Base-by-base conservation (phyloP, 1,140 invertebrate genomes). In the Phenacoccus solenopsis region DNA sequence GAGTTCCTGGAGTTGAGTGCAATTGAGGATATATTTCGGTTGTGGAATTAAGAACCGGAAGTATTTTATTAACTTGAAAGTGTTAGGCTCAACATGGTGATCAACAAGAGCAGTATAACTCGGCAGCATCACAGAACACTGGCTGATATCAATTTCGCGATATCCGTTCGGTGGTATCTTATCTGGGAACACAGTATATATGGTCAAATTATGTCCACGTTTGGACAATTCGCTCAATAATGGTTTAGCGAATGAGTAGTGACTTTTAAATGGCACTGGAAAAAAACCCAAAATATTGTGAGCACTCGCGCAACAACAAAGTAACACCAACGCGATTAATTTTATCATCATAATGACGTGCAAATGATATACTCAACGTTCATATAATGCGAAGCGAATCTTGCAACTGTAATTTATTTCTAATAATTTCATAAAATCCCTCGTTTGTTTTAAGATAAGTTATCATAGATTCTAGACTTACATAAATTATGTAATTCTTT, bases 141-240 rank as follows among this genome's bases (percentile, higher is more conserved):
- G 57, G 25, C 70, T 73, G 28, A 76, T 67, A 28, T 70, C 72
- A 13, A 84, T 73, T 72, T 86, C 83, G 4, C 74, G 78, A 38
- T 83, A 84, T 74, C 85, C 85, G 1, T 77, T 2, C 3, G 38
- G 16, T 16, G 4, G 38, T 3, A n/a, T 10, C 13, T 49, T 49
- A 74, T 35, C 79, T 75, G 3, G 83, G 70, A 87, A 88, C 74
- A 85, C 82, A 27, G 83, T 87, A 13, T 89, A 76, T 13, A 90
- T 83, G 0, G 87, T 89, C 10, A 91, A 72, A n/a, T 75, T 59
- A 73, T 80, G 79, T 22, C 75, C 76, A 67, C 77, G 67, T 2
- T 68, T 56, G 0, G 76, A 75, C 9, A 80, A 68, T 1, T 73
- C 75, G 5, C 73, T 59, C 9, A 78, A 71, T 7, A 79, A 30